These are phyloP conservation scores for Virgularia gustaviana DNA, from an alignment of 92 coral and sea anemone genomes.

Conservation along the genomic window DNA sequence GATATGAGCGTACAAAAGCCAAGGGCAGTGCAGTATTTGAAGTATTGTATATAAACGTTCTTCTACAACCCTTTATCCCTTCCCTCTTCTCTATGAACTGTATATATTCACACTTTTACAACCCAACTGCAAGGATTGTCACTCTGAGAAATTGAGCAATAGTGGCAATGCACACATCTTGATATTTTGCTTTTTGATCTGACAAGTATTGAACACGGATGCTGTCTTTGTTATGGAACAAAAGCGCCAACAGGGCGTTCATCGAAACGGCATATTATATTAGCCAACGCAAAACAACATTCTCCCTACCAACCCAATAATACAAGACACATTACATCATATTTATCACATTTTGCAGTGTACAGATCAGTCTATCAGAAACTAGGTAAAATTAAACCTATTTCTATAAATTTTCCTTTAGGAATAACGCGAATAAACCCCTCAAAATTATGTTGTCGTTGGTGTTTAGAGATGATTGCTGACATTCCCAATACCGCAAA, in stretches of 20 bases:
- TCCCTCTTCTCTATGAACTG: too few species aligned
- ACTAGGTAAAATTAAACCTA: too few species aligned
- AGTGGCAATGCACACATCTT: not conserved
- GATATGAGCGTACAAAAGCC: too few species aligned
- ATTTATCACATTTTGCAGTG: too few species aligned
- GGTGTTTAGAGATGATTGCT: too few species aligned
- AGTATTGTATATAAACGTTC: not conserved
- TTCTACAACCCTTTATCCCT: not conserved
- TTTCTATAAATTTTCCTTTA: too few species aligned
- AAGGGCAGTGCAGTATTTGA: too few species aligned
- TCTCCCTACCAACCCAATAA: not conserved
- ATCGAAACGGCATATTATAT: not conserved
- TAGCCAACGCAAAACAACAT: not conserved
- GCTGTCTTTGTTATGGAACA: conserved; percentile 32
- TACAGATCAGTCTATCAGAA: too few species aligned
- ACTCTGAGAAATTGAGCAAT: not conserved
- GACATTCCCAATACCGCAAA: too few species aligned
- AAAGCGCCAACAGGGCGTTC: conserved; percentile 29
- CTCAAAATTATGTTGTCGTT: too few species aligned
- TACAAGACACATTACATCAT: too few species aligned
- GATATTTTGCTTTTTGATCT: not conserved
- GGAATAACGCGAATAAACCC: too few species aligned
- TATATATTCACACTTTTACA: not conserved
- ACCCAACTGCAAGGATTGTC: not conserved
- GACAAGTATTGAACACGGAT: not conserved